Conservation (phyloP, 1,140 invertebrate species). For the Stenopsyche tienmushanensis region DNA sequence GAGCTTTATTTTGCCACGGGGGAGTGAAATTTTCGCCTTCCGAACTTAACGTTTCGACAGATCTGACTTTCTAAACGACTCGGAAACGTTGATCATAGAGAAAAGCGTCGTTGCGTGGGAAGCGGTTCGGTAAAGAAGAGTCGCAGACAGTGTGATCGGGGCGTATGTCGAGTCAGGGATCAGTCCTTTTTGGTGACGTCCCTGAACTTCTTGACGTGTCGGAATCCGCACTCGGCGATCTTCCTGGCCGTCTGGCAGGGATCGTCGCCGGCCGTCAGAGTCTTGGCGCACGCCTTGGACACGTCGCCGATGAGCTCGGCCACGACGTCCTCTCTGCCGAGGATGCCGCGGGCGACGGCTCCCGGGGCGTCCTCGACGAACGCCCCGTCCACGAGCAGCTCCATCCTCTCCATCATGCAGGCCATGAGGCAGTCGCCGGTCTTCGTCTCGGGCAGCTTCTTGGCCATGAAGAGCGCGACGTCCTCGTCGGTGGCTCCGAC, state of each 20-base stretch:
- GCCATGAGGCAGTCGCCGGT: constrained; percentile 28
- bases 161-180: too few species aligned
- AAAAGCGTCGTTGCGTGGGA: too few species aligned
- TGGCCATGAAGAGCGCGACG: constrained; percentile 21
- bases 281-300: constrained; percentile 26
- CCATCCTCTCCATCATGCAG: constrained; percentile 38
- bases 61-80: too few species aligned
- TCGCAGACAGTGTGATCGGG: too few species aligned
- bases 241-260: constrained; percentile 20
- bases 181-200: constrained; percentile 22
- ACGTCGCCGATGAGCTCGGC: constrained; percentile 32
- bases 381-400: constrained; percentile 23
- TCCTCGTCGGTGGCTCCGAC: constrained; percentile 34
- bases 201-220: constrained; percentile 29
- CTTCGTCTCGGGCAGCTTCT: constrained; percentile 31
- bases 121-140: too few species aligned
- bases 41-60: too few species aligned
- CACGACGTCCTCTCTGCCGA: constrained; percentile 27
- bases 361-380: constrained; percentile 1
- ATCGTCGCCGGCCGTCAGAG: constrained; percentile 6
- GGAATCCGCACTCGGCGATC: constrained; percentile 17
- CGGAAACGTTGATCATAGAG: too few species aligned
- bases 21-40: too few species aligned
- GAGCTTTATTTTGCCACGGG: too few species aligned
- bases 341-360: constrained; percentile 9